Evolutionary conservation across 2,888 invertebrate genomes (phyloP).

Genomic region (Chrysodeixis includens): DNA sequence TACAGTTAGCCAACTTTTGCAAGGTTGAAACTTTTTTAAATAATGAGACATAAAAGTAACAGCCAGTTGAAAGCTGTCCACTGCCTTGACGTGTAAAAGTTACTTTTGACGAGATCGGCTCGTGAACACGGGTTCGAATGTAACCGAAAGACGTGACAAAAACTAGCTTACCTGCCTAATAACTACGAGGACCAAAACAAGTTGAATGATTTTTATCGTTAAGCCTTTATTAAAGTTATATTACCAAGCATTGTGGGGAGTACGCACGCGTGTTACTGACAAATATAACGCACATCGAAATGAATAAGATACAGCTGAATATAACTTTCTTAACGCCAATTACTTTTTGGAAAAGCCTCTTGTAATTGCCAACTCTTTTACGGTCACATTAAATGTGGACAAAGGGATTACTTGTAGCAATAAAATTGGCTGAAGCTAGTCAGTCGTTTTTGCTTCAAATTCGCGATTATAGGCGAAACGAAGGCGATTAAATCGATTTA

Average conservation of each 20-base stretch:
- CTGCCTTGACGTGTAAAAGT: conserved; percentile 32
- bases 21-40: conserved; percentile 49
- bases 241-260: conserved; percentile 36
- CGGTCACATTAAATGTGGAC: conserved; percentile 50
- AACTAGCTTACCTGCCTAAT: conserved; percentile 16
- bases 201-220: conserved; percentile 37
- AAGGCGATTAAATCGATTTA: conserved; percentile 65
- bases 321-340: conserved; percentile 51
- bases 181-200: conserved; percentile 17
- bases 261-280: conserved; percentile 26
- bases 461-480: conserved; percentile 60
- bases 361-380: conserved; percentile 52
- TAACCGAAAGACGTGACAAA: conserved; percentile 18
- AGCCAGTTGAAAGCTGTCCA: conserved; percentile 33
- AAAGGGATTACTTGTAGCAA: conserved; percentile 58
- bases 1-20: conserved; percentile 53
- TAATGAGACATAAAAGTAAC: conserved; percentile 48
- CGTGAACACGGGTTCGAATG: conserved; percentile 28
- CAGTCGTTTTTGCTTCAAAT: conserved; percentile 64
- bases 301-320: conserved; percentile 29
- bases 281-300: conserved; percentile 26
- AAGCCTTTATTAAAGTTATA: conserved; percentile 46
- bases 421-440: conserved; percentile 63
- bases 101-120: conserved; percentile 12
- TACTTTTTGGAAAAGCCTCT: conserved; percentile 53